Evolutionary conservation across 1,140 invertebrate genomes (phyloP).

Genomic region (Drosophila saltans): DNA sequence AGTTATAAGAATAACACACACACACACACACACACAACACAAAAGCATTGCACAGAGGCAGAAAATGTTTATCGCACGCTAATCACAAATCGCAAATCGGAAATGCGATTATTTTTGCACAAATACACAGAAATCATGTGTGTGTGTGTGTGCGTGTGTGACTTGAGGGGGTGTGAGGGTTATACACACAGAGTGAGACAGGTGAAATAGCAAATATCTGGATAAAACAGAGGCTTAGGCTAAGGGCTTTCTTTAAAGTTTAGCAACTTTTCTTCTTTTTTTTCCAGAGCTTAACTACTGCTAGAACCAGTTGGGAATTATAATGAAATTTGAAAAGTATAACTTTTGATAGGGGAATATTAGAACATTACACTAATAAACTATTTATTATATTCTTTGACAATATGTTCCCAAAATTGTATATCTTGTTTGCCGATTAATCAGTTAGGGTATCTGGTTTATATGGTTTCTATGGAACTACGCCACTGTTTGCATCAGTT

Average conservation of each 20-base stretch:
- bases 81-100: conserved; percentile 77
- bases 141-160: neutral
- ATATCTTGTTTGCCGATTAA: no score
- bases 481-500: conserved; percentile 27
- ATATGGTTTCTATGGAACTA: neutral
- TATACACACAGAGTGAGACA: conserved; percentile 13
- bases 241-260: neutral
- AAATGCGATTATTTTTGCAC: conserved; percentile 75
- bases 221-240: conserved; percentile 23
- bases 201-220: conserved; percentile 26
- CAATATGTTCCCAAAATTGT: no score
- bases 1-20: no score
- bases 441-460: no score
- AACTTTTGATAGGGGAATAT: no score
- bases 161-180: neutral
- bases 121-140: conserved; percentile 29
- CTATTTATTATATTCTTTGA: no score
- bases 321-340: neutral
- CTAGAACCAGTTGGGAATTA: neutral
- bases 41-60: conserved; percentile 28
- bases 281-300: neutral
- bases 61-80: conserved; percentile 70
- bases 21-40: neutral
- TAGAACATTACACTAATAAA: no score
- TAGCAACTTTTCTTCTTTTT: no score